Evolutionary conservation across 30 jellyfish, hydroid and myxozoan genomes (phyloP).

Genomic region (Aurelia coerulea): DNA sequence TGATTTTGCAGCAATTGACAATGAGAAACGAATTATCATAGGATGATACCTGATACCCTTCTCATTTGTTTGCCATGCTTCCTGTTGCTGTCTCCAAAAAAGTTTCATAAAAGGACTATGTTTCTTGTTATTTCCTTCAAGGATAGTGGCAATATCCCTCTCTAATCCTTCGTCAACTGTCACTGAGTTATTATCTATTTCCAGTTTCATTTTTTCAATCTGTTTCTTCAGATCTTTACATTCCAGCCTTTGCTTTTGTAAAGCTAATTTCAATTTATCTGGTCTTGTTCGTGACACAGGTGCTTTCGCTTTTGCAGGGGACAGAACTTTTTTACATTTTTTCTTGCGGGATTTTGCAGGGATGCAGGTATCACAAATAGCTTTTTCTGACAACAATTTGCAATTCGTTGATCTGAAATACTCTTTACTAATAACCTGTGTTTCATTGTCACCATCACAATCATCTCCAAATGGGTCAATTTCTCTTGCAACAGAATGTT

Average conservation of each 20-base stretch:
- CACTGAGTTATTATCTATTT: conserved; percentile 34
- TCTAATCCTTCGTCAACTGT: no score
- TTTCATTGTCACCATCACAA: no score
- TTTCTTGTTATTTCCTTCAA: no score
- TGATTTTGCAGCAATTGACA: conserved; percentile 26
- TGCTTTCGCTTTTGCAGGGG: conserved; percentile 49
- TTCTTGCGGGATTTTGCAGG: conserved; percentile 31
- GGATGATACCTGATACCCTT: conserved; percentile 37
- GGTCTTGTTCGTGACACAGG: conserved; percentile 28
- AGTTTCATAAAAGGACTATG: no score
- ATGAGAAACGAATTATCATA: conserved; percentile 32
- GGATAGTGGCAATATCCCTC: no score
- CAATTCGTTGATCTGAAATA: conserved; percentile 45
- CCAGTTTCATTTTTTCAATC: conserved; percentile 51
- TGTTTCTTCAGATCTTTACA: conserved; percentile 42
- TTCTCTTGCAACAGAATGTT: no score
- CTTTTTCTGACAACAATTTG: conserved; percentile 45
- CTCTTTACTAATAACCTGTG: conserved; percentile 29
- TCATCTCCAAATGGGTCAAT: no score
- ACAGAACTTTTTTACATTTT: conserved; percentile 23
- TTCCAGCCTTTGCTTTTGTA: no score
- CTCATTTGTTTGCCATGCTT: conserved; percentile 26
- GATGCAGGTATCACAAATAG: no score
- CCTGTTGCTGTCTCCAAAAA: conserved; percentile 40
- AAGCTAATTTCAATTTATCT: conserved; percentile 21